phyloP scores from a whole-genome alignment of 2,113 vertebrate species.

The Microtus montanus region DNA sequence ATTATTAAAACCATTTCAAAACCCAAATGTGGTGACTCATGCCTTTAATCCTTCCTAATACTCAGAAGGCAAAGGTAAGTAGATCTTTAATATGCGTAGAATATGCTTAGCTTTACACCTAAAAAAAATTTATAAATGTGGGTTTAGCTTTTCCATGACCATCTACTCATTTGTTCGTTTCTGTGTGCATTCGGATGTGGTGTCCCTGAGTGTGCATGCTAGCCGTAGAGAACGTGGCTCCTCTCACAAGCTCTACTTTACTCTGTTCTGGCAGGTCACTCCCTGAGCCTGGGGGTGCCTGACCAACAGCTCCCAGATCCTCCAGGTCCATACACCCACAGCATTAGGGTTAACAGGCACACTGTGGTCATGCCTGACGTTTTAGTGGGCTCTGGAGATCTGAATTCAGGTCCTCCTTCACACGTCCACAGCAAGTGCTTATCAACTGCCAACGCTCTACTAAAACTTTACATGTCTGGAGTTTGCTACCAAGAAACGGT shows the following conservation, averaged over 20 bases:
- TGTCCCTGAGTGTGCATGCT: background rate
- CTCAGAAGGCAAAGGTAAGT: background rate
- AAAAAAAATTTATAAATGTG: background rate
- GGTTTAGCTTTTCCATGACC: background rate
- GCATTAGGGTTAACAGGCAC: background rate
- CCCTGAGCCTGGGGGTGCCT: background rate
- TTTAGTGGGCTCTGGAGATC: background rate
- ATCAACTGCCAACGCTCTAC: background rate
- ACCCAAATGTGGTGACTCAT: background rate
- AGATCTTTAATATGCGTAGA: background rate
- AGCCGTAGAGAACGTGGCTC: background rate
- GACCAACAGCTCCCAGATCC: background rate
- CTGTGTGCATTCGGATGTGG: background rate
- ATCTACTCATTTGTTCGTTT: too few species aligned
- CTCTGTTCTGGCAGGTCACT: background rate
- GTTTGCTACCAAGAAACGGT: background rate
- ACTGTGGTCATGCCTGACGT: background rate
- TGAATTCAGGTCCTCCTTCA: background rate
- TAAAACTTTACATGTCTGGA: background rate
- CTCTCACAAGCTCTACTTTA: background rate
- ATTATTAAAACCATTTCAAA: background rate
- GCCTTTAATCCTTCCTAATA: background rate
- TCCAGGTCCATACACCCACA: background rate
- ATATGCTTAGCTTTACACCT: background rate
- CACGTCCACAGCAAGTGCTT: background rate